Evolutionary conservation across 2,113 vertebrate species (phyloP), one percentile per base, ranked within the genome.

Genomic region (Corythornis cristatus): DNA sequence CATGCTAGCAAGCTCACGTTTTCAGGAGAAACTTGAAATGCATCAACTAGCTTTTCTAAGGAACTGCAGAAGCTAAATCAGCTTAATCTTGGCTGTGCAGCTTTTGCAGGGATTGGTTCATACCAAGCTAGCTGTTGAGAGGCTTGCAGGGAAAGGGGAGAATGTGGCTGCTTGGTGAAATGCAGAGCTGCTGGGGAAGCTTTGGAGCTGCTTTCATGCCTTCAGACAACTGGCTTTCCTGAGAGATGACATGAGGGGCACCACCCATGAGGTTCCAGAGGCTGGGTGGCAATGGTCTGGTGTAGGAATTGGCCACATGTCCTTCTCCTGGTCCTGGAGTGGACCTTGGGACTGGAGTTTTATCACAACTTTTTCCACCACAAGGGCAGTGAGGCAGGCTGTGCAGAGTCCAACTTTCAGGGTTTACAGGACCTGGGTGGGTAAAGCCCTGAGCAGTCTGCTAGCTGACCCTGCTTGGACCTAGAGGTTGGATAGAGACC

Each of bases 251-350:
- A 3, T 5, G 18, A 28, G 5, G 7, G 40, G 25, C 20, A 33
- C n/a, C 18, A 43, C 11, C 15, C 0, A 0, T 4, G 4, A 28
- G 20, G 2, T 42, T 80, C 81, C 72, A 2, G 8, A 64, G 60
- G n/a, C 15, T 61, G 33, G 22, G 6, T 78, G 48, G 26, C 73
- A 81, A 5, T 64, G 25, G 5, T 5, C 8, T 2, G 1, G 15
- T 31, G 0, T 2, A 57, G 83, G 17, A 86, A 45, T 53, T 60
- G 51, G 26, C 15, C 37, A 15, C 1, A 9, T 45, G 35, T 73
- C 26, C 48, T 84, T 77, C 20, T 60, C 53, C 8, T 1, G 3
- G 65, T 65, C 43, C 45, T 33, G 40, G 1, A 67, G 37, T 53
- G 74, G 65, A 81, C 16, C 33, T 74, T n/a, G 14, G 57, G 23